Base-by-base conservation (phyloP, 2,113 vertebrate species). In the Chinchilla lanigera region DNA sequence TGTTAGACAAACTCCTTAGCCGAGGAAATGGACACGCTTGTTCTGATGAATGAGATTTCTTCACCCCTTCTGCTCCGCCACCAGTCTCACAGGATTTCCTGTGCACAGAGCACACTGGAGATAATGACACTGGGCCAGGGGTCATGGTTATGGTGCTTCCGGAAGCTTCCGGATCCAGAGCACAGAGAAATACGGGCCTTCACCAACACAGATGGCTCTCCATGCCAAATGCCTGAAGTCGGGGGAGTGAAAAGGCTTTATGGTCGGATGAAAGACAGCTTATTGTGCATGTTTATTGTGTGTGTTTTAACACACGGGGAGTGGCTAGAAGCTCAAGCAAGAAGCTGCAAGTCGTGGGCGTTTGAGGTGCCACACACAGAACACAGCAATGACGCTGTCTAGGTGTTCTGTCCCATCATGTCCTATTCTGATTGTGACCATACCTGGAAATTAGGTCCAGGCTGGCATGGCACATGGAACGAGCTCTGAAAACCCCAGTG, bases 1-100 rank as follows among this genome's bases (percentile, higher is more conserved):
- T 92, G 77, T 89, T 77, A 87, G 52, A 93, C 84, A 92, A 96
- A 41, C 56, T 84, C 38, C 54, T 71, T 95, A 26, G 44, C 75
- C 19, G 54, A 90, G 50, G 90, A 95, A 44, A 89, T 38, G 73
- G 22, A 87, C 83, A 84, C 73, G 30, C 38, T 85, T 33, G 50
- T 96, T 94, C 26, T 93, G 35, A 71, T 87, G 84, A 56, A 85
- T 41, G 86, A 0, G 2, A 61, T 92, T 30, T 87, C 82, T 93
- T 47, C 58, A 1, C 54, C 9, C 30, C 5, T 50, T 52, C 26
- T 89, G 28, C 6, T 56, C 16, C 20, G 77, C 4, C 65, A 82
- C 54, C 63, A 96, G 41, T 7, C 71, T 73, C 54, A 87, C 33
- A 91, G 81, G 93, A 86, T 82, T 90, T 96, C 60, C 80, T 89